Conservation (phyloP, 2,797 vertebrate genomes). For the Scyliorhinus canicula region DNA sequence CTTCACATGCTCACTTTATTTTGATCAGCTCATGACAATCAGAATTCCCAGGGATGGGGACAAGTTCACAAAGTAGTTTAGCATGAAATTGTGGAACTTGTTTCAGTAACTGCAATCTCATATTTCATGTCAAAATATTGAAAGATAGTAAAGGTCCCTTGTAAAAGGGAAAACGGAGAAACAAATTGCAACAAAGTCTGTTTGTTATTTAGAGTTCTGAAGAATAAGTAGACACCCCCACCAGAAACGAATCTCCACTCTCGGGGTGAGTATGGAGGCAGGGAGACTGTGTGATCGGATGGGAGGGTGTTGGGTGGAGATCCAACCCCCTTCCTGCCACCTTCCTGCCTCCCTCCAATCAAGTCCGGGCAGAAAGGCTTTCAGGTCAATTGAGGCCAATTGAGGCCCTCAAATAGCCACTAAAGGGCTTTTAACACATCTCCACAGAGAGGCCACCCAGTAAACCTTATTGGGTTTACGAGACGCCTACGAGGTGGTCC, state of each 20-base stretch:
- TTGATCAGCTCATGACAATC: background rate
- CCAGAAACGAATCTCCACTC: background rate
- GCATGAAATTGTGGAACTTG: background rate
- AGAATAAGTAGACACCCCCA: background rate
- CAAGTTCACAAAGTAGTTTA: background rate
- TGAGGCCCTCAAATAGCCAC: background rate
- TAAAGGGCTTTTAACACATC: background rate
- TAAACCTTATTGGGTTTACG: no score
- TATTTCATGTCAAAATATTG: background rate
- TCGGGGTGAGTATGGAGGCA: background rate
- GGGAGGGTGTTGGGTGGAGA: background rate
- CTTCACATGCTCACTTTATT: background rate
- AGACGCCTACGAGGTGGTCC: no score
- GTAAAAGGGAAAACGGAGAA: background rate
- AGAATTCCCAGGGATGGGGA: background rate
- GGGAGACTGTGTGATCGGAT: no score
- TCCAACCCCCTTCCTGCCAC: background rate
- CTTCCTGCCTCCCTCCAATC: background rate
- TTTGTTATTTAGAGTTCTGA: background rate
- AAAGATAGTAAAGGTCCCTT: background rate
- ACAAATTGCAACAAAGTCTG: background rate
- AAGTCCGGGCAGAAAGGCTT: background rate
- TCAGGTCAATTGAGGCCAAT: background rate
- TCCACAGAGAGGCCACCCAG: no score
- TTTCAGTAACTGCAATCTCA: constrained; percentile 27